A percentile compares a stretch with the other conserved stretches of the same genome.
Evolutionary conservation across 2,113 vertebrate species (phyloP).

Genomic region (Suncus etruscus): DNA sequence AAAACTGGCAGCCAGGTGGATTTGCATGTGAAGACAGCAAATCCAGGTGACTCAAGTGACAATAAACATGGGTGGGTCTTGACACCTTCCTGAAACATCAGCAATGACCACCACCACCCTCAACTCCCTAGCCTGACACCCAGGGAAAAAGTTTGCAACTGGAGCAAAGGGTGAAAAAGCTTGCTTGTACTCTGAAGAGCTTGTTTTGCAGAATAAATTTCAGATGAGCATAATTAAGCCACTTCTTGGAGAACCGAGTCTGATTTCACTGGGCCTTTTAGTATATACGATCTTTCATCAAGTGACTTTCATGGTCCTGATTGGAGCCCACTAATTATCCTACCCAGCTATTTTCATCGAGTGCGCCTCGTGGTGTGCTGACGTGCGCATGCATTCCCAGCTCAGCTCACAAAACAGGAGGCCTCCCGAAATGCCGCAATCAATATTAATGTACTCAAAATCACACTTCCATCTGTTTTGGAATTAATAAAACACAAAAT

Average conservation of each 20-base stretch:
- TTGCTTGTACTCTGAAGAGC: conserved; percentile 75
- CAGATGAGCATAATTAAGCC: conserved; percentile 83
- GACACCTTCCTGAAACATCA: background rate
- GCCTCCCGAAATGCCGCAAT: conserved; percentile 76
- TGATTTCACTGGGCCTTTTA: conserved; percentile 84
- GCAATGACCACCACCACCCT: background rate
- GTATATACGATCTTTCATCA: conserved; percentile 81
- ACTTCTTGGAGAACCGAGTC: conserved; percentile 79
- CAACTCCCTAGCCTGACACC: background rate
- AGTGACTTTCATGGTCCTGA: conserved; percentile 83
- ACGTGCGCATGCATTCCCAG: conserved; percentile 64
- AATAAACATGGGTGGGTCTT: background rate
- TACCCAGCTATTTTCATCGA: conserved; percentile 76
- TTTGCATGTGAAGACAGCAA: conserved; percentile 6
- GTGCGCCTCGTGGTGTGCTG: conserved; percentile 67
- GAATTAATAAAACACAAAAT: conserved; percentile 81
- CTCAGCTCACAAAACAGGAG: conserved; percentile 66
- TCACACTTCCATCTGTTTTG: conserved; percentile 79
- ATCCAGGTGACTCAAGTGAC: background rate
- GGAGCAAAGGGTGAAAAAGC: conserved; percentile 70
- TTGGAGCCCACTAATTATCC: conserved; percentile 82
- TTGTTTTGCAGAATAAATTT: conserved; percentile 82
- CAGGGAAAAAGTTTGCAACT: conserved; percentile 73
- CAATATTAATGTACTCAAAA: conserved; percentile 80
- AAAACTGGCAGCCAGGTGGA: background rate